phyloP scores from a whole-genome alignment of 1,140 invertebrate species.

The Drosophila pruinosa region DNA sequence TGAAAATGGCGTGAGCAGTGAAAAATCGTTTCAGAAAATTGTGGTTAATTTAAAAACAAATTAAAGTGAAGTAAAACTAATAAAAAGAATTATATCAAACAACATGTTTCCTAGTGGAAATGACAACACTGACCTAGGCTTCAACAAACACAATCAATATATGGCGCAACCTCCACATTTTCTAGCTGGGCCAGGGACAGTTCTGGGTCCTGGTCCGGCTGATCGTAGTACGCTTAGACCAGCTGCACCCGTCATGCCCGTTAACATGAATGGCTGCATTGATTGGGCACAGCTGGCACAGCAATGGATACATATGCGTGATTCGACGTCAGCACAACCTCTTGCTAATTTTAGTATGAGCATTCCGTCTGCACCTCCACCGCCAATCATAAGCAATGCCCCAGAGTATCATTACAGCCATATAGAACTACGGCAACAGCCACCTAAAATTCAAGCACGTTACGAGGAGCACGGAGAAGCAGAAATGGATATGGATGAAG shows the following conservation, averaged over 20 bases:
- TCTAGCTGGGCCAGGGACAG: slow-evolving; percentile 82
- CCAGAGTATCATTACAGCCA: slow-evolving; percentile 41
- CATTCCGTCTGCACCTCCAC: slow-evolving; percentile 62
- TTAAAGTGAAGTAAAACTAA: background rate
- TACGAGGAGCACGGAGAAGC: slow-evolving; percentile 89
- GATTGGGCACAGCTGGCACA: slow-evolving; percentile 98
- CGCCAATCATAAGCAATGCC: slow-evolving; percentile 59
- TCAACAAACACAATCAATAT: slow-evolving; percentile 83
- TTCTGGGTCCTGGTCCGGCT: slow-evolving; percentile 46
- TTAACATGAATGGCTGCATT: slow-evolving; percentile 85
- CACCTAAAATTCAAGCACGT: slow-evolving; percentile 4
- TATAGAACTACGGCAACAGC: slow-evolving; percentile 8
- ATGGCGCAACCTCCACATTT: slow-evolving; percentile 49
- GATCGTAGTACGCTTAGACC: slow-evolving; percentile 69
- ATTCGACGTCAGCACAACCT: slow-evolving; percentile 83
- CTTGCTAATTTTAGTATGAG: slow-evolving; percentile 80
- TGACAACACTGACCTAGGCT: slow-evolving; percentile 60
- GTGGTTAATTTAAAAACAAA: slow-evolving; percentile 4
- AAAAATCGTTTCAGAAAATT: slow-evolving; percentile 42
- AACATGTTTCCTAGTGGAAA: slow-evolving; percentile 71
- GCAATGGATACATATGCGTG: slow-evolving; percentile 99
- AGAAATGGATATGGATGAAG: slow-evolving; percentile 89
- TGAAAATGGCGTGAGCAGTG: slow-evolving; percentile 57
- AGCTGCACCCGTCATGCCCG: slow-evolving; percentile 74
- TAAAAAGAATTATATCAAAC: background rate